Percentiles rank a stretch among this genome's conserved stretches.
Conservation (phyloP, 1,140 invertebrate genomes). For the Procambarus virginalis region DNA sequence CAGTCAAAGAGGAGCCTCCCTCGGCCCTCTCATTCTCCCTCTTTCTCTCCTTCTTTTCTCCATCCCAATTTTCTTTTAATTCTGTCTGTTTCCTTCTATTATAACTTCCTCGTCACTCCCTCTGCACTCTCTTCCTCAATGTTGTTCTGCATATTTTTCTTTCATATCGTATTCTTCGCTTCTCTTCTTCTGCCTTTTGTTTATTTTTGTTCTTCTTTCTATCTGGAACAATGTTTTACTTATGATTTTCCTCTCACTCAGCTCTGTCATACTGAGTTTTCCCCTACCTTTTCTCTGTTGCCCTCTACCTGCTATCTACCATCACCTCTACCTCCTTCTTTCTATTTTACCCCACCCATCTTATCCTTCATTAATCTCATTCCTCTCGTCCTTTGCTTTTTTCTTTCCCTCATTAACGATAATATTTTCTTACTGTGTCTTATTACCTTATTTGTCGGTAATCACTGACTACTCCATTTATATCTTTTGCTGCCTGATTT, state of each 20-base stretch:
- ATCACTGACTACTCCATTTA: too few species aligned
- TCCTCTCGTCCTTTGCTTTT: background rate
- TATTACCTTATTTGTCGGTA: too few species aligned
- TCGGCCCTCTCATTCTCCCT: background rate
- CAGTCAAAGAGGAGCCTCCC: slow-evolving; percentile 6
- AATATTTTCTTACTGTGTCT: too few species aligned
- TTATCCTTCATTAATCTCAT: background rate
- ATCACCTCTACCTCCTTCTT: background rate
- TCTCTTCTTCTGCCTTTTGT: background rate
- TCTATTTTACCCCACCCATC: background rate
- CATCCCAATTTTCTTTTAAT: background rate
- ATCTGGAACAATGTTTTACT: too few species aligned
- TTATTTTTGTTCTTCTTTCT: too few species aligned
- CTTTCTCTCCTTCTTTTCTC: background rate
- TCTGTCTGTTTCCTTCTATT: background rate
- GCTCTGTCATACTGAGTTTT: background rate
- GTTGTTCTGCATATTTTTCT: too few species aligned
- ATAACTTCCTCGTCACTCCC: background rate
- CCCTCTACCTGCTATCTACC: background rate
- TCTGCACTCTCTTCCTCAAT: background rate
- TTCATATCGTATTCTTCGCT: background rate
- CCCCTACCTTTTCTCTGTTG: background rate
- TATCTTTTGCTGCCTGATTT: too few species aligned
- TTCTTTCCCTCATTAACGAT: too few species aligned
- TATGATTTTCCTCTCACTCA: background rate